These are phyloP conservation scores for Philopotamus ludificatus DNA, from an alignment of 1,140 invertebrate species.

Conservation along the genomic window DNA sequence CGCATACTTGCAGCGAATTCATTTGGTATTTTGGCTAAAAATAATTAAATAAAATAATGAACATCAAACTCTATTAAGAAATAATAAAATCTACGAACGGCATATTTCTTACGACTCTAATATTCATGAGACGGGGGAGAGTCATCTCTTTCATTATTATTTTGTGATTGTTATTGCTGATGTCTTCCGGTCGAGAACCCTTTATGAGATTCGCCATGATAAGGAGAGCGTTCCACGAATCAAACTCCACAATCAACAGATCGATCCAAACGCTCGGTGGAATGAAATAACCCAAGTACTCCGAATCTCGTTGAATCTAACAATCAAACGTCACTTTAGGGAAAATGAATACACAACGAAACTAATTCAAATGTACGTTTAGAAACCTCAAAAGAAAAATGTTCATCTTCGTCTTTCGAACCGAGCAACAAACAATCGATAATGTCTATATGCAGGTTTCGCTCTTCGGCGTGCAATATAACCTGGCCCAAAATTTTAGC, in stretches of 20 bases:
- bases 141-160: constrained; percentile 52
- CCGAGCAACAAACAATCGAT: constrained; percentile 49
- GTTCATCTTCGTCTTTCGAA: constrained; percentile 59
- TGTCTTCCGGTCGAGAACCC: constrained; percentile 51
- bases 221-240: constrained; percentile 53
- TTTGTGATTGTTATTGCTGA: constrained; percentile 52
- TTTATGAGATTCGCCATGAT: constrained; percentile 51
- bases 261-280: constrained; percentile 59
- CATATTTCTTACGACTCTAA: neutral
- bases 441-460: constrained; percentile 59
- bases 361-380: neutral
- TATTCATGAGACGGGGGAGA: constrained; percentile 44
- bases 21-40: constrained; percentile 52
- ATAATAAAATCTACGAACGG: neutral
- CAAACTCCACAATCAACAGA: constrained; percentile 57
- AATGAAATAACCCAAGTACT: constrained; percentile 74
- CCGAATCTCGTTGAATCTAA: constrained; percentile 57
- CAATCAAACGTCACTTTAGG: no score
- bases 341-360: constrained; percentile 4
- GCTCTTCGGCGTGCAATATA: constrained; percentile 70
- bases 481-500: constrained; percentile 68
- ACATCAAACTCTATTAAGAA: neutral
- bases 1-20: constrained; percentile 54
- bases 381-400: neutral
- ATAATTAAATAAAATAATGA: no score